phyloP scores from a whole-genome alignment of 2,113 vertebrate genomes.

The Cercopithecus mona region DNA sequence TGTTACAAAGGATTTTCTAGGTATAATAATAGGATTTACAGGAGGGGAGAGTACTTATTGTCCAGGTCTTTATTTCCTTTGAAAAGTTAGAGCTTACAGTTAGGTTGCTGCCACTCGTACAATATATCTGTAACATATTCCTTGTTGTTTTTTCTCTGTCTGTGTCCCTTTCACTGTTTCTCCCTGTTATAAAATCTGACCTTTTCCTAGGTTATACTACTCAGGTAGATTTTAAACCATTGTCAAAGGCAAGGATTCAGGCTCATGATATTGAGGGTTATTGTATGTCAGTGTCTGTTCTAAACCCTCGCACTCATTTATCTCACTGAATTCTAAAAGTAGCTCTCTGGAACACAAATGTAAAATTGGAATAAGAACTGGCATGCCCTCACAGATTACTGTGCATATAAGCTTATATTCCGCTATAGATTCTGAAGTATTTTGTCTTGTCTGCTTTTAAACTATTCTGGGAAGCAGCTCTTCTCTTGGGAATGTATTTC shows the following conservation, averaged over 20 bases:
- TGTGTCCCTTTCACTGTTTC: not conserved
- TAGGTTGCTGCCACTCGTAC: not conserved
- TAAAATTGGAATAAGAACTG: not conserved
- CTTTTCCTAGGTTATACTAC: not conserved
- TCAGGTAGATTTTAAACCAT: constrained; percentile 20
- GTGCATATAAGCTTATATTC: not conserved
- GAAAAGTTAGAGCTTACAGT: not conserved
- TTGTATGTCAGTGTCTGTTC: not conserved
- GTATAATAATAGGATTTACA: not conserved
- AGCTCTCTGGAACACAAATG: not conserved
- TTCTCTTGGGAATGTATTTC: not conserved
- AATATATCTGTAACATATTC: not conserved
- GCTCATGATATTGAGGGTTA: not conserved
- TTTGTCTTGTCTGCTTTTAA: constrained; percentile 23
- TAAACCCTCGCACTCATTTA: not conserved
- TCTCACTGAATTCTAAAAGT: not conserved
- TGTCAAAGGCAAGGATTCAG: not conserved
- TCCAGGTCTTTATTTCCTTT: constrained; percentile 30
- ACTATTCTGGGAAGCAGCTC: constrained; percentile 26
- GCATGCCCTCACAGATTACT: not conserved
- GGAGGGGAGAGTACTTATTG: not conserved
- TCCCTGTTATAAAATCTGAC: not conserved
- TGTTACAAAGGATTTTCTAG: constrained; percentile 47
- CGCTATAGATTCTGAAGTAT: not conserved
- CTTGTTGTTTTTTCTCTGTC: not conserved